These are phyloP conservation scores for Andinoacara biseriatus DNA, from an alignment of 2,113 vertebrate species.

Conservation along the genomic window DNA sequence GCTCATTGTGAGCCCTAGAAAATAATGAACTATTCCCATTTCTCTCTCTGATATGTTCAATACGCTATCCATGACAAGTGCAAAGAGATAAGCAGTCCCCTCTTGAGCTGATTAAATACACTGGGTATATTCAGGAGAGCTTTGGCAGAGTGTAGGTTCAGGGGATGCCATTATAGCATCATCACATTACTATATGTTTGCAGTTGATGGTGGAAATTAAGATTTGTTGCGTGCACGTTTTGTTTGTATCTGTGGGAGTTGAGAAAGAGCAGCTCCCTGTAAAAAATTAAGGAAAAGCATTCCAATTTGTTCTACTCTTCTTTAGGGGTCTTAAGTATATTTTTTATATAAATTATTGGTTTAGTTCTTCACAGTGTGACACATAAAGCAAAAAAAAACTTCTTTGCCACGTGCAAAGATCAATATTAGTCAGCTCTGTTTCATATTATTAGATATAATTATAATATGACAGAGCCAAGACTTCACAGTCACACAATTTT, in stretches of 20 bases:
- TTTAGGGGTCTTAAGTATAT: slow-evolving; percentile 27
- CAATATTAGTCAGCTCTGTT: slow-evolving; percentile 40
- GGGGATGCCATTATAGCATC: slow-evolving; percentile 46
- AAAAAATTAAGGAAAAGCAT: slow-evolving; percentile 50
- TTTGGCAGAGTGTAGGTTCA: slow-evolving; percentile 60
- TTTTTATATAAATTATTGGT: slow-evolving; percentile 24
- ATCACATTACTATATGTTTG: slow-evolving; percentile 57
- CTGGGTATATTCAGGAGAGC: slow-evolving; percentile 61
- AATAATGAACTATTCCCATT: slow-evolving; percentile 81
- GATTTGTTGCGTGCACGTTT: slow-evolving; percentile 14
- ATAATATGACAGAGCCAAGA: slow-evolving; percentile 33
- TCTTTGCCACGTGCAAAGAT: slow-evolving; percentile 28
- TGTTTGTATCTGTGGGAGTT: slow-evolving; percentile 16
- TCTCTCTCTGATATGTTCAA: slow-evolving; percentile 78
- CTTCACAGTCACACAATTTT: slow-evolving; percentile 23
- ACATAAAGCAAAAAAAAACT: neutral
- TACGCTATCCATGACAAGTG: slow-evolving; percentile 79
- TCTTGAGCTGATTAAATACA: slow-evolving; percentile 79
- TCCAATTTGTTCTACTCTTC: slow-evolving; percentile 38
- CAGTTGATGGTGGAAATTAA: slow-evolving; percentile 39
- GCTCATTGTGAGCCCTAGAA: slow-evolving; percentile 76
- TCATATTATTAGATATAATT: slow-evolving; percentile 50
- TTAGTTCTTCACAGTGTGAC: slow-evolving; percentile 17
- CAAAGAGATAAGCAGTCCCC: slow-evolving; percentile 74
- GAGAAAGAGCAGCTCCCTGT: slow-evolving; percentile 39